Conservation (phyloP, 2,888 invertebrate genomes). For the Cyrtodaria siliqua region DNA sequence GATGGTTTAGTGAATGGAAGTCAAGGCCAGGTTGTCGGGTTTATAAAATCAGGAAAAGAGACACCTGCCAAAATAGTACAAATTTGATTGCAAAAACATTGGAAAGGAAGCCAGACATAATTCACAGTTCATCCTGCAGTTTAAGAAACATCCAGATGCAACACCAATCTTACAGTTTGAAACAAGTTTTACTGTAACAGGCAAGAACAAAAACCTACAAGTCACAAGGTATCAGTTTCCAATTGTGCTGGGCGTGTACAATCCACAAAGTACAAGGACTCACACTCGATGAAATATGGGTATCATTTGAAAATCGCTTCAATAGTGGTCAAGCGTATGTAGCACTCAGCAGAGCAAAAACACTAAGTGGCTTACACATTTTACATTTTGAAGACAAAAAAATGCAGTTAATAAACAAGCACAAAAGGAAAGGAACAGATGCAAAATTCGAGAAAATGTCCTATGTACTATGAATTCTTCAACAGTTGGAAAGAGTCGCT, state of each 20-base stretch:
- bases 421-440: constrained; percentile 7
- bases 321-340: constrained; percentile 36
- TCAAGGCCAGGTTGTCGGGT: constrained; percentile 38
- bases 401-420: constrained; percentile 5
- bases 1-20: constrained; percentile 60
- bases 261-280: constrained; percentile 31
- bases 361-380: constrained; percentile 17
- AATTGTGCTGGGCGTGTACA: constrained; percentile 8
- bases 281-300: constrained; percentile 13
- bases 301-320: constrained; percentile 8
- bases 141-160: not conserved
- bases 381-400: constrained; percentile 27
- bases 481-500: not conserved
- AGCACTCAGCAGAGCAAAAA: constrained; percentile 46
- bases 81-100: not conserved
- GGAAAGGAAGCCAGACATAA: not conserved
- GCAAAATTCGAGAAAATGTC: not conserved
- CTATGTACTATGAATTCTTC: not conserved
- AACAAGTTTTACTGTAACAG: not conserved
- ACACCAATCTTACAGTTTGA: not conserved
- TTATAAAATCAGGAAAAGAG: not conserved
- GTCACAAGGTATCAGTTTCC: constrained; percentile 28
- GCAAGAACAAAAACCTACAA: not conserved
- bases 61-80: not conserved
- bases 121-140: not conserved